Percentiles rank a stretch among this genome's conserved stretches.
Conservation (phyloP, 2,888 invertebrate genomes). For the Polydrusus tereticollis region DNA sequence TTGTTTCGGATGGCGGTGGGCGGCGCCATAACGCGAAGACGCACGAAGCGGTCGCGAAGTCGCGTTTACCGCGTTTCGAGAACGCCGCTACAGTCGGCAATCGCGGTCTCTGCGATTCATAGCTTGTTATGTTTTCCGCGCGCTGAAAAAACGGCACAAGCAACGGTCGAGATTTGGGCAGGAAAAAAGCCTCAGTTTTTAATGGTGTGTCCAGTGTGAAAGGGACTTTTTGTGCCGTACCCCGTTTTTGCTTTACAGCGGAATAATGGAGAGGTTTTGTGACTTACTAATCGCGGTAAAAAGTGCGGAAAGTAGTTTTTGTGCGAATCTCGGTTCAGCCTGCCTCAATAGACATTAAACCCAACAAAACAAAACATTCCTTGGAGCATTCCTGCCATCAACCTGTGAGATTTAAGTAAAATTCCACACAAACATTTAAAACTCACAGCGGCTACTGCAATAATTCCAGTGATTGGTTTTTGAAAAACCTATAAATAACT, state of each 20-base stretch:
- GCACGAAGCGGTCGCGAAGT: slow-evolving; percentile 53
- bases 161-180: slow-evolving; percentile 35
- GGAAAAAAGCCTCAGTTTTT: slow-evolving; percentile 33
- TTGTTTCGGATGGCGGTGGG: slow-evolving; percentile 55
- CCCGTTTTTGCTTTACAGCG: slow-evolving; percentile 30
- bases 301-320: slow-evolving; percentile 28
- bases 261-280: slow-evolving; percentile 33
- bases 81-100: slow-evolving; percentile 49
- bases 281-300: slow-evolving; percentile 20
- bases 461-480: slow-evolving; percentile 3
- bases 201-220: slow-evolving; percentile 25
- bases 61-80: slow-evolving; percentile 52
- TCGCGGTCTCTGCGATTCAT: slow-evolving; percentile 52
- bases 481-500: slow-evolving; percentile 12
- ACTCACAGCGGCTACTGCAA: too few species aligned
- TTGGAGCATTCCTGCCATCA: background rate
- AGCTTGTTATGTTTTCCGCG: slow-evolving; percentile 52
- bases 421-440: background rate
- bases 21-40: slow-evolving; percentile 53
- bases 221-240: slow-evolving; percentile 36
- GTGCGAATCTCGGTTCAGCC: slow-evolving; percentile 5
- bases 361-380: background rate
- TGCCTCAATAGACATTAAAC: background rate
- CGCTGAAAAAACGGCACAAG: slow-evolving; percentile 53
- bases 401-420: background rate